Percentiles rank a stretch among this genome's conserved stretches.
Conservation (phyloP, 2,113 vertebrate species). For the Dromaius novaehollandiae region DNA sequence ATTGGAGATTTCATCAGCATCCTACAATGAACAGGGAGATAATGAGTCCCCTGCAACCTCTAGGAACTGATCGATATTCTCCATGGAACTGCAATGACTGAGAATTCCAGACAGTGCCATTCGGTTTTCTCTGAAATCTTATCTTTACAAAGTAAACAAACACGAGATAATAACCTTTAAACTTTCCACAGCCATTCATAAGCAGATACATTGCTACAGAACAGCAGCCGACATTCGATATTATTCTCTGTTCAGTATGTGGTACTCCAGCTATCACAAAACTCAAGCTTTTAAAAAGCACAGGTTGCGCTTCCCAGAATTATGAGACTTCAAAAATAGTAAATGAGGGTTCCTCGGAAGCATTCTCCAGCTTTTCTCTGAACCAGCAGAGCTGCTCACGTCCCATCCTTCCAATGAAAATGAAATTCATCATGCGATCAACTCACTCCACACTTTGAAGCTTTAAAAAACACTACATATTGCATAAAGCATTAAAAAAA, state of each 20-base stretch:
- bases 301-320: neutral
- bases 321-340: neutral
- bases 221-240: neutral
- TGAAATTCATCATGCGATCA: neutral
- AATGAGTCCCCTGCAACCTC: constrained; percentile 44
- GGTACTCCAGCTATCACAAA: fast-evolving
- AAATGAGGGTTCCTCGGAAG: neutral
- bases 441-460: neutral
- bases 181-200: constrained; percentile 58
- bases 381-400: neutral
- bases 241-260: neutral
- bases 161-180: constrained; percentile 70
- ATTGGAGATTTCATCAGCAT: constrained; percentile 50
- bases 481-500: neutral
- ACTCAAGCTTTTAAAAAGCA: neutral
- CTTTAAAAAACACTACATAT: neutral
- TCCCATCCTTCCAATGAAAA: neutral
- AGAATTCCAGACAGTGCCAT: constrained; percentile 58
- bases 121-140: constrained; percentile 75
- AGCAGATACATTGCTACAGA: constrained; percentile 22
- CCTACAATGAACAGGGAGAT: constrained; percentile 51
- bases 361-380: neutral
- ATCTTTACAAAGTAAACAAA: constrained; percentile 74
- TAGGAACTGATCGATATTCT: constrained; percentile 64
- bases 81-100: constrained; percentile 65